A percentile compares a stretch with the other conserved stretches of the same genome.
Evolutionary conservation across 2,113 vertebrate genomes (phyloP).

Genomic region (Poeciliopsis turrubarensis): DNA sequence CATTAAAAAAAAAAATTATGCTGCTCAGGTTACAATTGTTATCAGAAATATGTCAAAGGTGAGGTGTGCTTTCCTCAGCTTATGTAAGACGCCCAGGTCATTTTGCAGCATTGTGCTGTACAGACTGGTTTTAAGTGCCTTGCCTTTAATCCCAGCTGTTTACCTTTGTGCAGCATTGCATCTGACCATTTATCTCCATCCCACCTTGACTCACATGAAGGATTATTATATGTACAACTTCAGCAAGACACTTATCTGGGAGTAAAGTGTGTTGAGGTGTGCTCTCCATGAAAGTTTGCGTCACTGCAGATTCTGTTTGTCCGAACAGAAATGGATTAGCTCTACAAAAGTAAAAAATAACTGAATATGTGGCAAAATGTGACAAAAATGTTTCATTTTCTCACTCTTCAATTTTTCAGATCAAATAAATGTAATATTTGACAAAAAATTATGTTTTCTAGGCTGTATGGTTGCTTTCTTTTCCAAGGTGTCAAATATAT

Average conservation of each 20-base stretch:
- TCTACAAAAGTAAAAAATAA: slow-evolving; percentile 11
- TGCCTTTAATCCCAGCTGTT: neutral
- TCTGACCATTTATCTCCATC: slow-evolving; percentile 18
- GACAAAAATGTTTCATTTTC: too few species aligned
- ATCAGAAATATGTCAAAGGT: slow-evolving; percentile 4
- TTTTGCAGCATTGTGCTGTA: neutral
- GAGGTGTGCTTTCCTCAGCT: slow-evolving; percentile 17
- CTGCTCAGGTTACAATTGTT: neutral
- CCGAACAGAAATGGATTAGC: neutral
- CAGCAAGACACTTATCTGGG: neutral
- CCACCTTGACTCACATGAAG: neutral
- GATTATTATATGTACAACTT: neutral
- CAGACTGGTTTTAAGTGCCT: slow-evolving; percentile 25
- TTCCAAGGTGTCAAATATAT: too few species aligned
- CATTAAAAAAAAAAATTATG: too few species aligned
- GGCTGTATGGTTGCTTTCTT: too few species aligned
- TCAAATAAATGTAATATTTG: too few species aligned
- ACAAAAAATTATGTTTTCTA: too few species aligned
- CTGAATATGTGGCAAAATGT: neutral
- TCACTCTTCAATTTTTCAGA: too few species aligned
- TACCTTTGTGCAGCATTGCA: slow-evolving; percentile 44
- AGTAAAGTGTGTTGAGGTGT: neutral
- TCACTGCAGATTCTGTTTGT: slow-evolving; percentile 7
- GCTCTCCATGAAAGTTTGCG: neutral
- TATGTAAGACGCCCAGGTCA: slow-evolving; percentile 40